Evolutionary conservation across 64 coral and sea anemone genomes (phyloP).

Genomic region (Platygyra sinensis): DNA sequence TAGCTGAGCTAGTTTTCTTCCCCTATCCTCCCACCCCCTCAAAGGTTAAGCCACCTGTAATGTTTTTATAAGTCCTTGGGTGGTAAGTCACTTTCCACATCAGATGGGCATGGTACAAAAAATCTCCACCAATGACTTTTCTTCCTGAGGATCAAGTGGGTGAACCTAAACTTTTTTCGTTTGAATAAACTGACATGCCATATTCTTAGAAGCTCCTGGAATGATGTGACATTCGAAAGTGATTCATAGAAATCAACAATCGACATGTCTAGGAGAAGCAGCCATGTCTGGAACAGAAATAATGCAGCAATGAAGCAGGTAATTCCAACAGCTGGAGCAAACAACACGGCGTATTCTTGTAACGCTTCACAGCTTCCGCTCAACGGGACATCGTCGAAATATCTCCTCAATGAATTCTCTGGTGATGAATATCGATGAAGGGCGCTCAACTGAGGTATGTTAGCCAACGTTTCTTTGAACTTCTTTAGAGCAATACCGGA

Average conservation of each 20-base stretch:
- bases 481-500: constrained; percentile 30
- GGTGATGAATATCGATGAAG: constrained; percentile 16
- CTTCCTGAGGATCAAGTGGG: constrained; percentile 54
- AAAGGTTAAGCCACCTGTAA: too few species aligned
- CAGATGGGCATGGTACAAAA: constrained; percentile 67
- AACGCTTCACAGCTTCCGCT: constrained; percentile 52
- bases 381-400: background rate
- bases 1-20: too few species aligned
- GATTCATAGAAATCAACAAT: constrained; percentile 95
- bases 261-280: constrained; percentile 77
- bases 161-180: constrained; percentile 75
- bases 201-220: constrained; percentile 71
- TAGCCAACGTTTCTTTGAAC: constrained; percentile 37
- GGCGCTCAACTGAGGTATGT: constrained; percentile 12
- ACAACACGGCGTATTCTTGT: constrained; percentile 62
- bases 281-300: constrained; percentile 75
- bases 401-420: constrained; percentile 9
- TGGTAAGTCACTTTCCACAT: constrained; percentile 54
- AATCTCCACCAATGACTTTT: constrained; percentile 75
- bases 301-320: constrained; percentile 64
- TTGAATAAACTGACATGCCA: constrained; percentile 74
- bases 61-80: constrained; percentile 45
- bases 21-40: background rate
- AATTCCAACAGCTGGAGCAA: constrained; percentile 66
- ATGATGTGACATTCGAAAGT: constrained; percentile 70